These are phyloP conservation scores for Semnornis frantzii DNA, from an alignment of 2,113 vertebrate genomes.

Conservation along the genomic window DNA sequence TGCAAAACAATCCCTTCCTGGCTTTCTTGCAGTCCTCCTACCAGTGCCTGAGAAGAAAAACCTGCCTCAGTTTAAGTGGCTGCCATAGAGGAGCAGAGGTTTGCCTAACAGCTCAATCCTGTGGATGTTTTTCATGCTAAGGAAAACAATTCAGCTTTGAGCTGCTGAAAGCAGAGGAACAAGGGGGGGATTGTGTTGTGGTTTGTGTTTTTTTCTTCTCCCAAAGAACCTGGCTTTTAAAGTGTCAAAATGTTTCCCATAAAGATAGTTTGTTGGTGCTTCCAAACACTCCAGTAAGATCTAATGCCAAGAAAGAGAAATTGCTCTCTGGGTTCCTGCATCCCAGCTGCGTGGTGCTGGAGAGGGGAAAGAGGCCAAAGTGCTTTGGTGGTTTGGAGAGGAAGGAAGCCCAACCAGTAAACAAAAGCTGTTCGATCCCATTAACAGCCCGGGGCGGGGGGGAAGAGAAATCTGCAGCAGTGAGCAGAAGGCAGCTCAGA, in stretches of 20 bases:
- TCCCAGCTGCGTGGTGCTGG: accelerated
- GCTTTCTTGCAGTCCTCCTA: neutral
- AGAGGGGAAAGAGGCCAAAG: neutral
- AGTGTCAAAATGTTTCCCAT: neutral
- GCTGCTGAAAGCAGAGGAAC: neutral
- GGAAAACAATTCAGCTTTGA: neutral
- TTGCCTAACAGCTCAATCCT: neutral
- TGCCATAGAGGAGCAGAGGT: accelerated
- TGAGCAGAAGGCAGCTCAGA: slow-evolving; percentile 46
- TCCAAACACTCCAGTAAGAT: neutral
- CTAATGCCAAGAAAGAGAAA: neutral
- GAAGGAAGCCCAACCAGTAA: neutral
- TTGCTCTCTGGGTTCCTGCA: neutral
- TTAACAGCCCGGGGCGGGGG: neutral
- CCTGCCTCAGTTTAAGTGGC: neutral
- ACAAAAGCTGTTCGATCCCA: slow-evolving; percentile 8
- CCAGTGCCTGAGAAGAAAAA: neutral
- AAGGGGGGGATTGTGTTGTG: neutral
- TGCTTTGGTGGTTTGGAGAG: neutral
- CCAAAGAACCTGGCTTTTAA: neutral
- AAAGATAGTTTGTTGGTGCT: neutral
- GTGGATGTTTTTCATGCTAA: neutral
- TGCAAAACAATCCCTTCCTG: no score
- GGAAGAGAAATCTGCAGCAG: neutral
- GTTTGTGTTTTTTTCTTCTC: neutral